Conservation (phyloP, 2,888 invertebrate species). For the Drosophila nr. perissopoda region DNA sequence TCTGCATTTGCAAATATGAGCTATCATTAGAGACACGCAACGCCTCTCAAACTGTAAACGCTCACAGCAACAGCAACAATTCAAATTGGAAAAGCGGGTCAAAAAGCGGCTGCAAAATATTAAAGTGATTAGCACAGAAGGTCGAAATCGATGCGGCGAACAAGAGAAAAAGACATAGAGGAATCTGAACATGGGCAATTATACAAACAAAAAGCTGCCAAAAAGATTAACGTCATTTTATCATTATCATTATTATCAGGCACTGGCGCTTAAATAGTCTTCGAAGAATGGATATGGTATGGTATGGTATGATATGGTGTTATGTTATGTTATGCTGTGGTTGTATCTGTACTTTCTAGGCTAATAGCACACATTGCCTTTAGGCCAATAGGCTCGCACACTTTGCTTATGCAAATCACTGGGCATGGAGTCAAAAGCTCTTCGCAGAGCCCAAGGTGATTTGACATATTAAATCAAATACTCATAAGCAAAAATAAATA, state of each 20-base stretch:
- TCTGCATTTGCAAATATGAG: slow-evolving; percentile 57
- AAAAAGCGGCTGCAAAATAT: slow-evolving; percentile 66
- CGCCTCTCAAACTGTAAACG: slow-evolving; percentile 72
- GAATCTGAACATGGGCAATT: slow-evolving; percentile 54
- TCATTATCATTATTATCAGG: slow-evolving; percentile 35
- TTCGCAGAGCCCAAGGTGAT: slow-evolving; percentile 38
- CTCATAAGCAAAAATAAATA: not conserved
- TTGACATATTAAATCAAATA: slow-evolving; percentile 59
- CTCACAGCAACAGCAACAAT: slow-evolving; percentile 41
- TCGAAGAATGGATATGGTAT: slow-evolving; percentile 18
- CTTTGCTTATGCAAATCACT: slow-evolving; percentile 68
- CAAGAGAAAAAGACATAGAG: not conserved
- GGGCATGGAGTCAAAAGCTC: slow-evolving; percentile 4
- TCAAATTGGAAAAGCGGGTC: slow-evolving; percentile 68
- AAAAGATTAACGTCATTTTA: slow-evolving; percentile 69
- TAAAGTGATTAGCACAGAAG: slow-evolving; percentile 65
- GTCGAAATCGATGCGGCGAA: slow-evolving; percentile 8
- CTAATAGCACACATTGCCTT: slow-evolving; percentile 70
- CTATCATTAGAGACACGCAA: slow-evolving; percentile 71
- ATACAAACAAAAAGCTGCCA: slow-evolving; percentile 72
- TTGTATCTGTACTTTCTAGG: slow-evolving; percentile 61
- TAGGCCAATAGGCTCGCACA: slow-evolving; percentile 26
- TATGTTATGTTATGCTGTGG: not conserved
- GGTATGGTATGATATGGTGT: not conserved
- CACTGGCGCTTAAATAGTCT: slow-evolving; percentile 37